Conservation (phyloP, 2,113 vertebrate species). For the Hemiprocne comata region DNA sequence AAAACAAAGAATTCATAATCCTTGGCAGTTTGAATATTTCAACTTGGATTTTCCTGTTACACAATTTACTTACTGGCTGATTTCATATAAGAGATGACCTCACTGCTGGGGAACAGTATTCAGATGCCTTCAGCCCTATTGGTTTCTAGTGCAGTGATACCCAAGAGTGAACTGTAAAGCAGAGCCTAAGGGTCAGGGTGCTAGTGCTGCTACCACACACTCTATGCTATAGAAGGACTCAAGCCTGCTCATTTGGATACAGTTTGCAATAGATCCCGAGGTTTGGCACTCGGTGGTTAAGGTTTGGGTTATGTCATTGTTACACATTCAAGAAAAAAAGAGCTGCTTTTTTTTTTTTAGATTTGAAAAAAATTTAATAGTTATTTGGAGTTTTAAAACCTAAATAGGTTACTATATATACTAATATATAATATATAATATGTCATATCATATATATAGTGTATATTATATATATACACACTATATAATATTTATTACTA, state of each 20-base stretch:
- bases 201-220: not conserved
- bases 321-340: not conserved
- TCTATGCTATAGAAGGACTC: not conserved
- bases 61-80: slow-evolving; percentile 18
- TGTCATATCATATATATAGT: too few relatives aligned
- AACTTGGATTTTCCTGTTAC: slow-evolving; percentile 27
- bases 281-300: not conserved
- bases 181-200: not conserved
- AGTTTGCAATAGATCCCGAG: not conserved
- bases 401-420: not conserved
- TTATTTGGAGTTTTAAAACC: not conserved
- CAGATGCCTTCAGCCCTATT: not conserved
- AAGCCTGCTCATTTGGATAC: not conserved
- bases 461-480: too few relatives aligned
- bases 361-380: not conserved
- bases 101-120: slow-evolving; percentile 2
- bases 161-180: not conserved
- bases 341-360: not conserved
- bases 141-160: not conserved
- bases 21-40: slow-evolving; percentile 49
- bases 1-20: slow-evolving; percentile 55
- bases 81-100: not conserved
- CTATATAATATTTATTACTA: not conserved
- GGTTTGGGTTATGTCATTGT: not conserved
- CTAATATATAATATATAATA: too few relatives aligned